phyloP scores from a whole-genome alignment of 2,113 vertebrate genomes.

The Pitta sordida region DNA sequence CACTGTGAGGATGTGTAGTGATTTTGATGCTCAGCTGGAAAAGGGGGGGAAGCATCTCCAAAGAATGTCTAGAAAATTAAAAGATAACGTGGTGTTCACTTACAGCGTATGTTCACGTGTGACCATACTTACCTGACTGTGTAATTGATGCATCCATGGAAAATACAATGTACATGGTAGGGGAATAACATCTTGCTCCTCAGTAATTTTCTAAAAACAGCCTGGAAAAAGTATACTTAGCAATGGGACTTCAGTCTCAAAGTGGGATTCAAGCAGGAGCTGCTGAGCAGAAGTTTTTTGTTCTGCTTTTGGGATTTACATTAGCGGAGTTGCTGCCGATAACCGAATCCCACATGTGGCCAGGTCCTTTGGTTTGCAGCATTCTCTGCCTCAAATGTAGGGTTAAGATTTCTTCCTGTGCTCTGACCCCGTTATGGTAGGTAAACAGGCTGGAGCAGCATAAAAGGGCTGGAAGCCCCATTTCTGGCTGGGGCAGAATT shows the following conservation, averaged over 20 bases:
- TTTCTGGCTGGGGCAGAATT: constrained; percentile 27
- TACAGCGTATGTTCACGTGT: background rate
- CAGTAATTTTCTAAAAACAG: background rate
- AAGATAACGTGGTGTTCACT: background rate
- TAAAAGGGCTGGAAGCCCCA: constrained; percentile 18
- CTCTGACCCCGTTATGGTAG: constrained; percentile 29
- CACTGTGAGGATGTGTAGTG: background rate
- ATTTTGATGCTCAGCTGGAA: background rate
- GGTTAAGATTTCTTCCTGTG: constrained; percentile 56
- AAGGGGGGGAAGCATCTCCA: background rate
- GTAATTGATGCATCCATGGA: background rate
- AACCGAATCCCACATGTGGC: background rate
- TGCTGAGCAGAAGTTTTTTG: background rate
- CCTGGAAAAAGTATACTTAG: background rate
- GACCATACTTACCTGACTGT: background rate
- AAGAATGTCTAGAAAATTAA: background rate
- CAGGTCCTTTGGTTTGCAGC: background rate
- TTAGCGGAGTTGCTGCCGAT: accelerated
- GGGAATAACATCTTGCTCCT: background rate
- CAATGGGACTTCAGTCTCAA: background rate
- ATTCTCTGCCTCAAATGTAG: background rate
- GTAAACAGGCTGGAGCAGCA: constrained; percentile 37
- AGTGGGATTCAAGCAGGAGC: background rate
- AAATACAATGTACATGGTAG: background rate
- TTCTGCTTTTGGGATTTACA: background rate